Evolutionary conservation across 2,888 invertebrate species (phyloP).

Genomic region (Eledona agricola): DNA sequence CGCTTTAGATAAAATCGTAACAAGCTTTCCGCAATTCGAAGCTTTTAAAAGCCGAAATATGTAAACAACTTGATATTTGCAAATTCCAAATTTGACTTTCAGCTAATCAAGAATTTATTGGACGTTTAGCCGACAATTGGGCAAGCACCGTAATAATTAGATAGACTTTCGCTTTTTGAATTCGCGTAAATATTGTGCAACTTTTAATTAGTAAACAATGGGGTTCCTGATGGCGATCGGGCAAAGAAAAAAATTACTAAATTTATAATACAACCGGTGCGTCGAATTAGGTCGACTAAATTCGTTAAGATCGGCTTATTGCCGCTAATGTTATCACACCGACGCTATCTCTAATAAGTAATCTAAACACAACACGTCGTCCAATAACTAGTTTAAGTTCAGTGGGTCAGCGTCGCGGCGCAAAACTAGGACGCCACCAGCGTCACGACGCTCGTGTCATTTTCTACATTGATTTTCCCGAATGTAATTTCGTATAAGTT

Average conservation of each 20-base stretch:
- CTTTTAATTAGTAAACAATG: constrained; percentile 36
- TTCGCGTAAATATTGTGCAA: constrained; percentile 31
- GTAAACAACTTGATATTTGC: constrained; percentile 11
- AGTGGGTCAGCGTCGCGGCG: constrained; percentile 49
- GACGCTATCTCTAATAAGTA: constrained; percentile 17
- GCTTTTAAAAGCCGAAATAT: too few species aligned
- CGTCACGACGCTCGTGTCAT: constrained; percentile 48
- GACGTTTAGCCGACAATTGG: constrained; percentile 31
- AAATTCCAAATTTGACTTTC: constrained; percentile 13
- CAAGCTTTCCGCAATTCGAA: too few species aligned
- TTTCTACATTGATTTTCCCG: constrained; percentile 51
- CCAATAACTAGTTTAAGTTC: constrained; percentile 47
- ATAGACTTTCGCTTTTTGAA: constrained; percentile 35
- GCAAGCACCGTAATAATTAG: constrained; percentile 22
- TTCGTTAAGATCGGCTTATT: constrained; percentile 8
- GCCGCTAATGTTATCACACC: constrained; percentile 14
- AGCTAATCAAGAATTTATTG: too few species aligned
- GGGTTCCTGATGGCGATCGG: constrained; percentile 21
- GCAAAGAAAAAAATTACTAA: constrained; percentile 4
- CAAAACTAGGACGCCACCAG: constrained; percentile 44
- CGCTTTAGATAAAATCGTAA: too few species aligned
- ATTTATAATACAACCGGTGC: too few species aligned
- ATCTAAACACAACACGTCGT: constrained; percentile 28
- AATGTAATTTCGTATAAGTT: constrained; percentile 37
- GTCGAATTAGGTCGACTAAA: constrained; percentile 23